These are phyloP conservation scores for Achatina immaculata DNA, from an alignment of 1,140 invertebrate species.

Conservation along the genomic window DNA sequence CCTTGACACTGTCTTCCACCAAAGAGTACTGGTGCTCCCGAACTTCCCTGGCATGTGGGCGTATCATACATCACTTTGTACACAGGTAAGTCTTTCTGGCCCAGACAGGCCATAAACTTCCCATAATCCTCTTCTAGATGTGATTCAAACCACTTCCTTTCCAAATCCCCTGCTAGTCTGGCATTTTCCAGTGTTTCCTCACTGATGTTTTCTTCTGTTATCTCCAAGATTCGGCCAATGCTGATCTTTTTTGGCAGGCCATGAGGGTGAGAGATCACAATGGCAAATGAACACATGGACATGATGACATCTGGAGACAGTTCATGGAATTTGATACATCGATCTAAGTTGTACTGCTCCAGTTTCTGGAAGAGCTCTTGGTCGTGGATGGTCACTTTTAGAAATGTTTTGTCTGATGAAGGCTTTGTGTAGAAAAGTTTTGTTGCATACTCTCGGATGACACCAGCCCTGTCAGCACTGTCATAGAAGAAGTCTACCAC, in stretches of 20 bases:
- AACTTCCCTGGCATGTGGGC: conserved; percentile 23
- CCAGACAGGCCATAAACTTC: conserved; percentile 9
- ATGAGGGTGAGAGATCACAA: conserved; percentile 30
- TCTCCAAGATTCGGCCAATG: background rate
- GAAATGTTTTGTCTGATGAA: conserved; percentile 14
- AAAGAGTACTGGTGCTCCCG: conserved; percentile 11
- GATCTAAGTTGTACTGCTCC: background rate
- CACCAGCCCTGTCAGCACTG: conserved; percentile 8
- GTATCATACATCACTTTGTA: conserved; percentile 27
- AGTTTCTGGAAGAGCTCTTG: conserved; percentile 8
- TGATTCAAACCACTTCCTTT: conserved; percentile 23
- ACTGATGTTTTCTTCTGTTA: conserved; percentile 25
- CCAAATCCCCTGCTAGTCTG: background rate
- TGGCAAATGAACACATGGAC: conserved; percentile 7
- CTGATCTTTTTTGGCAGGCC: conserved; percentile 30
- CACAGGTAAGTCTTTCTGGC: background rate
- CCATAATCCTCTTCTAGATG: background rate
- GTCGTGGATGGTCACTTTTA: conserved; percentile 29
- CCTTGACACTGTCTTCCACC: conserved; percentile 2
- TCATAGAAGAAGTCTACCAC: conserved; percentile 29
- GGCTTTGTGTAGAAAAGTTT: conserved; percentile 22
- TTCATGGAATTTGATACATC: background rate
- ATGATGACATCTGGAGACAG: background rate
- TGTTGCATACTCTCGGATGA: conserved; percentile 18
- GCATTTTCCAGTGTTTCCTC: conserved; percentile 23